These are phyloP conservation scores for Melanostoma scalare DNA, from an alignment of 2,888 invertebrate genomes.

Conservation along the genomic window DNA sequence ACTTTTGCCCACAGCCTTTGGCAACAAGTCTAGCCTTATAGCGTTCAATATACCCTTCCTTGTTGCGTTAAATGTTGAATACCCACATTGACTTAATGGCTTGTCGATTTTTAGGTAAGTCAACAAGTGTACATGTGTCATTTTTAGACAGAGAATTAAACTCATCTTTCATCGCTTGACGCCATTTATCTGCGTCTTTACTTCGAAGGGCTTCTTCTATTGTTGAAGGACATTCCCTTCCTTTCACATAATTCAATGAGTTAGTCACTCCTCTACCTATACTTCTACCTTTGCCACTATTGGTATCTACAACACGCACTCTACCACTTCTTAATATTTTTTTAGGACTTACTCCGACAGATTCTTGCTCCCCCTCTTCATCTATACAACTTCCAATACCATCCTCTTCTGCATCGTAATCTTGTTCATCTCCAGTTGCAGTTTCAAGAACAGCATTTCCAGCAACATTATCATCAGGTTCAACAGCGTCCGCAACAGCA, in stretches of 20 bases:
- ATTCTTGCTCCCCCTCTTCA: conserved; percentile 6
- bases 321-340: conserved; percentile 17
- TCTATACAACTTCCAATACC: conserved; percentile 5
- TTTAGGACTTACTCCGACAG: conserved; percentile 11
- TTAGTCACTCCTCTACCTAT: conserved; percentile 5
- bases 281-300: conserved; percentile 4
- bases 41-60: conserved; percentile 7
- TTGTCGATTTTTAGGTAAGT: conserved; percentile 15
- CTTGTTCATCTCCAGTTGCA: not conserved
- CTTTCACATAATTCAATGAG: conserved; percentile 7
- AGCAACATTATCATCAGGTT: not conserved
- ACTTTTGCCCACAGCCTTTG: conserved; percentile 21
- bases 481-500: not conserved
- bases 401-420: conserved; percentile 2
- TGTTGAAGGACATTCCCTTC: not conserved
- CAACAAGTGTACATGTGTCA: conserved; percentile 17
- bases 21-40: conserved; percentile 28
- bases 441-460: conserved; percentile 2
- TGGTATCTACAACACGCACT: conserved; percentile 9
- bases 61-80: conserved; percentile 29
- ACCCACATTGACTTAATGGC: conserved; percentile 31
- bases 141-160: conserved; percentile 18
- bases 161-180: conserved; percentile 1
- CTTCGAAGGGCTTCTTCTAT: conserved; percentile 3
- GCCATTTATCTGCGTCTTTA: conserved; percentile 7